These are phyloP conservation scores for Lepidotrigona ventralis DNA, from an alignment of 1,140 invertebrate species.

Conservation along the genomic window DNA sequence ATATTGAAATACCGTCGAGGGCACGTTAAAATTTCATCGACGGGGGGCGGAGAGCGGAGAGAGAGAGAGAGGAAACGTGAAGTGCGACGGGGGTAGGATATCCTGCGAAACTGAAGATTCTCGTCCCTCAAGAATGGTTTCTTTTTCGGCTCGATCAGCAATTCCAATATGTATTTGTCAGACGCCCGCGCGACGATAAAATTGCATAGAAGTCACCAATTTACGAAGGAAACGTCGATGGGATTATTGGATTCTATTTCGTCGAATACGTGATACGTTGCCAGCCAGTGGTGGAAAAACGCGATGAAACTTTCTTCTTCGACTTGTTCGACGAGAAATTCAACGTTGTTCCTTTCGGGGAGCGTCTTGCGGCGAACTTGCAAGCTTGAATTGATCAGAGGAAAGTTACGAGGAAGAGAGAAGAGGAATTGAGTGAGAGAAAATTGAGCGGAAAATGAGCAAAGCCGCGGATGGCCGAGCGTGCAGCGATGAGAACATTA, in stretches of 20 bases:
- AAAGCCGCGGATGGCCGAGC: neutral
- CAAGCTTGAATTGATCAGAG: neutral
- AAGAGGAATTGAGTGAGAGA: neutral
- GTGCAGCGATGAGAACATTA: neutral
- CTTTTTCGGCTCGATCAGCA: neutral
- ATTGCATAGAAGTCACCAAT: conserved; percentile 24
- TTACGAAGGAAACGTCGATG: neutral
- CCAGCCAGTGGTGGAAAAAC: neutral
- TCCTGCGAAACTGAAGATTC: neutral
- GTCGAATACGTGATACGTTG: neutral
- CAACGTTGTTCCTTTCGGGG: too few relatives aligned
- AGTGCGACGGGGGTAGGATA: too few relatives aligned
- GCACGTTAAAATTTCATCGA: neutral
- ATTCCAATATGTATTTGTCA: conserved; percentile 10
- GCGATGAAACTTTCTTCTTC: neutral
- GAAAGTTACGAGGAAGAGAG: too few relatives aligned
- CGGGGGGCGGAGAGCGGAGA: too few relatives aligned
- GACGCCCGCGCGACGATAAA: neutral
- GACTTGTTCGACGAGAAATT: neutral
- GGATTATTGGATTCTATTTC: conserved; percentile 32
- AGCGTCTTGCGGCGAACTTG: too few relatives aligned
- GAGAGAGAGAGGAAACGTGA: too few relatives aligned
- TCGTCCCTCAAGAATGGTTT: neutral
- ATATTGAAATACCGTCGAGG: neutral
- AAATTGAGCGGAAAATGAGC: conserved; percentile 20